Evolutionary conservation across 2,113 vertebrate species (phyloP).

Genomic region (Naja naja): DNA sequence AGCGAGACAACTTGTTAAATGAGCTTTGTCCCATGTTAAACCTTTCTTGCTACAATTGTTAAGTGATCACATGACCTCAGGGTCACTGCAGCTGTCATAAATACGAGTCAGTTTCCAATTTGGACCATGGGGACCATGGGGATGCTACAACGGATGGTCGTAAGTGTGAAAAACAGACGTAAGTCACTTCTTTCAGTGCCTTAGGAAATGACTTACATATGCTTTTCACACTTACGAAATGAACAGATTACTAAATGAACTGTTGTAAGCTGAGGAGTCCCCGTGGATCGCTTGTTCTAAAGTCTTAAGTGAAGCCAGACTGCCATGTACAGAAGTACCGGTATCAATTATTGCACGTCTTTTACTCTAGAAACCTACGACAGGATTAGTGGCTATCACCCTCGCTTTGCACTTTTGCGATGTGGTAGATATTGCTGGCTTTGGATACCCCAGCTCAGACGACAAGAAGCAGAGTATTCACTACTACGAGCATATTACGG

Average conservation of each 20-base stretch:
- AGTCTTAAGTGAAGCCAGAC: too few relatives aligned
- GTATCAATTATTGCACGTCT: not conserved
- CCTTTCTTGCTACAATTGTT: not conserved
- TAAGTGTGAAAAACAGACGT: not conserved
- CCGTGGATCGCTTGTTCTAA: not conserved
- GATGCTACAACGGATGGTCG: not conserved
- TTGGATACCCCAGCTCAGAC: conserved; percentile 81
- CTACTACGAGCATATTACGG: conserved; percentile 85
- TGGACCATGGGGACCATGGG: too few relatives aligned
- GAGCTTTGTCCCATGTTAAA: not conserved
- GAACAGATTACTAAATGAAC: not conserved
- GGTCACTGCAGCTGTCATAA: not conserved
- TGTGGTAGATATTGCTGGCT: conserved; percentile 86
- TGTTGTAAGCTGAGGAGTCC: not conserved
- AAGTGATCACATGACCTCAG: not conserved
- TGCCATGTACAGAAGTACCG: too few relatives aligned
- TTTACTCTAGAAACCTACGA: conserved; percentile 78
- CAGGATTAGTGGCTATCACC: conserved; percentile 86
- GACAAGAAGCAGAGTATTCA: conserved; percentile 83
- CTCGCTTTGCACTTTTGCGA: conserved; percentile 92
- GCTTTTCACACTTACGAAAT: too few relatives aligned
- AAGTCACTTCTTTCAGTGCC: not conserved
- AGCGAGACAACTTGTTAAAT: not conserved
- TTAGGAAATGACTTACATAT: too few relatives aligned
- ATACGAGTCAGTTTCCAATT: not conserved